Evolutionary conservation across 2,888 invertebrate species (phyloP).

Genomic region (Meiosimyza platycephala): DNA sequence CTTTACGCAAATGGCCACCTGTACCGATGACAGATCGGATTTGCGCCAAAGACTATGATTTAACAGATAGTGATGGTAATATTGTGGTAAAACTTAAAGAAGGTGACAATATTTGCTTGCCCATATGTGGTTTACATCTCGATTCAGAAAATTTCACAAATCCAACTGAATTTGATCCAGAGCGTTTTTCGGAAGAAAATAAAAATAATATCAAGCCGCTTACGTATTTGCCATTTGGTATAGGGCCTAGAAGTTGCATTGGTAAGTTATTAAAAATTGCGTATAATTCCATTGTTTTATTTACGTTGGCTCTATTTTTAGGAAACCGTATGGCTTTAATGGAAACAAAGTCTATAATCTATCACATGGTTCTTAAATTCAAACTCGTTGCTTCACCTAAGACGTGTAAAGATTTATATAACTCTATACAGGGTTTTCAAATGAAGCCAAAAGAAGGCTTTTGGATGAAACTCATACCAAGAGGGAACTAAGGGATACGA

Average conservation of each 20-base stretch:
- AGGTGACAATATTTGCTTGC: slow-evolving; percentile 65
- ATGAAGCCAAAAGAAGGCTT: slow-evolving; percentile 55
- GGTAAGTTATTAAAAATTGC: slow-evolving; percentile 58
- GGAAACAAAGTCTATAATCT: slow-evolving; percentile 58
- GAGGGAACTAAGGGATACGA: slow-evolving; percentile 38
- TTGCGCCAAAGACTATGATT: slow-evolving; percentile 66
- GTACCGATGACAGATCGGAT: slow-evolving; percentile 66
- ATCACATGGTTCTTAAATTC: slow-evolving; percentile 55
- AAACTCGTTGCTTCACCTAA: slow-evolving; percentile 51
- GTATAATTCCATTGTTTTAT: slow-evolving; percentile 44
- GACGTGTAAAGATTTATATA: slow-evolving; percentile 50
- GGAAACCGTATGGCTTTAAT: slow-evolving; percentile 60
- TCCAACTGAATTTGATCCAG: slow-evolving; percentile 71
- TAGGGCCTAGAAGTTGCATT: slow-evolving; percentile 74
- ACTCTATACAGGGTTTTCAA: slow-evolving; percentile 49
- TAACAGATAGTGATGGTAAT: slow-evolving; percentile 45
- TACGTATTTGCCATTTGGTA: slow-evolving; percentile 71
- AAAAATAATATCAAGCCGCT: slow-evolving; percentile 68
- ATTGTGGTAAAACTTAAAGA: slow-evolving; percentile 66
- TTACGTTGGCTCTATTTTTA: slow-evolving; percentile 36
- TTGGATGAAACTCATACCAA: slow-evolving; percentile 54
- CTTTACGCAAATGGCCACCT: slow-evolving; percentile 70
- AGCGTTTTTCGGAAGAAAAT: slow-evolving; percentile 72
- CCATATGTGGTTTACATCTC: slow-evolving; percentile 66
- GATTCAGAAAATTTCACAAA: slow-evolving; percentile 69